Conservation (phyloP, 2,797 vertebrate genomes). For the Poeciliopsis gracilis region DNA sequence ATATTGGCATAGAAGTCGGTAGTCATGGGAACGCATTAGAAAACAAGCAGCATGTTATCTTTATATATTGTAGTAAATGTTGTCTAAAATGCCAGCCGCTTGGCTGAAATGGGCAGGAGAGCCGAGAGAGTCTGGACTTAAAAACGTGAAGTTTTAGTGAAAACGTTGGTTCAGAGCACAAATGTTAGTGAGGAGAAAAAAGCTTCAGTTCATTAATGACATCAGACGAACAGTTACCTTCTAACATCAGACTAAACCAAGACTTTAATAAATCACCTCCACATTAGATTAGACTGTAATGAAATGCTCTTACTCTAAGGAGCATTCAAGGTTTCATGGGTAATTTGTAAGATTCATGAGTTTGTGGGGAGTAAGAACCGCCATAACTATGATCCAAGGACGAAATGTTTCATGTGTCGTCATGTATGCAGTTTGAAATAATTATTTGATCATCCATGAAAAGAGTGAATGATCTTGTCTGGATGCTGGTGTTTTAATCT, state of each 20-base stretch:
- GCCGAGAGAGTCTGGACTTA: neutral
- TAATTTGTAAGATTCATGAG: conserved; percentile 6
- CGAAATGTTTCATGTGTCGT: neutral
- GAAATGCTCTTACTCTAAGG: neutral
- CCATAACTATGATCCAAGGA: conserved; percentile 1
- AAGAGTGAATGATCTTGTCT: conserved; percentile 9
- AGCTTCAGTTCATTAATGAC: neutral
- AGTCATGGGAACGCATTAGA: neutral
- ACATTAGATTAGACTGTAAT: neutral
- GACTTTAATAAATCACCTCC: neutral
- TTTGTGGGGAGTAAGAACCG: conserved; percentile 22
- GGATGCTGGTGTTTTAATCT: conserved; percentile 15
- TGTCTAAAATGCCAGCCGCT: neutral
- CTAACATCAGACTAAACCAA: neutral
- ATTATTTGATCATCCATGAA: conserved; percentile 34
- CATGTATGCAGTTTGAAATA: neutral
- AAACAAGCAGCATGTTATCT: neutral
- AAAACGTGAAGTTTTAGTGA: neutral
- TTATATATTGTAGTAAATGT: neutral
- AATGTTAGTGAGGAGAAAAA: neutral
- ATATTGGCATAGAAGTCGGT: neutral
- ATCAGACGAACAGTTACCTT: neutral
- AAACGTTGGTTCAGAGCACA: neutral
- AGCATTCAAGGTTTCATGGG: neutral
- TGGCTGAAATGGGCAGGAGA: neutral